Evolutionary conservation across 2,113 vertebrate species (phyloP).

Genomic region (Pitta sordida): DNA sequence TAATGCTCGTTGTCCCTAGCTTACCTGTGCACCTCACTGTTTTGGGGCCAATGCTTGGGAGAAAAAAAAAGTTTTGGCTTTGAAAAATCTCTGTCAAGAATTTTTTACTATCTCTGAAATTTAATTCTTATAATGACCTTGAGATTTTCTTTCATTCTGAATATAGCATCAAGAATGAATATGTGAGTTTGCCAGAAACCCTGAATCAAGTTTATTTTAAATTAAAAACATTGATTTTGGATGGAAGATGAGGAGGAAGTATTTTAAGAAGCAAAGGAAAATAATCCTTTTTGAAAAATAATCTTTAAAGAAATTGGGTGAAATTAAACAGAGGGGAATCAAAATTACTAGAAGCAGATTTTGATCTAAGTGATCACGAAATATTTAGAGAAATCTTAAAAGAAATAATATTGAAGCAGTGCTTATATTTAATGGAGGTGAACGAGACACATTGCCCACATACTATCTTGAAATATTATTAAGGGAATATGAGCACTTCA

Average conservation of each 20-base stretch:
- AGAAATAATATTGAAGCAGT: not conserved
- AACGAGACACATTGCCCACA: not conserved
- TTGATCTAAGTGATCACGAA: not conserved
- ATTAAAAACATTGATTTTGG: not conserved
- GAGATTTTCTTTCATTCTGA: not conserved
- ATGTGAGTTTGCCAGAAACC: not conserved
- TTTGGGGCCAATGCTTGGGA: not conserved
- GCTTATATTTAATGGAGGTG: not conserved
- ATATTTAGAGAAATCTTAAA: not conserved
- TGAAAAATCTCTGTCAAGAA: not conserved
- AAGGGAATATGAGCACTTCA: not conserved
- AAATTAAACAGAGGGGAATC: not conserved
- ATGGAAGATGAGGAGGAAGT: not conserved
- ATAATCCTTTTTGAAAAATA: not conserved
- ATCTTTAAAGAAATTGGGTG: not conserved
- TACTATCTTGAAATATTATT: not conserved
- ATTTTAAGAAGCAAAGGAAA: not conserved
- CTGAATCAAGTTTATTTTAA: not conserved
- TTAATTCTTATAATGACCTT: not conserved
- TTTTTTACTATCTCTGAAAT: not conserved
- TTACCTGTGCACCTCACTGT: not conserved
- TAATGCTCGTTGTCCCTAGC: not conserved
- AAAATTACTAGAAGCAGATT: not conserved
- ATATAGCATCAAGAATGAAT: not conserved
- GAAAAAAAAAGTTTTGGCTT: not conserved